phyloP scores from a whole-genome alignment of 2,888 invertebrate genomes.

The Cancer borealis region DNA sequence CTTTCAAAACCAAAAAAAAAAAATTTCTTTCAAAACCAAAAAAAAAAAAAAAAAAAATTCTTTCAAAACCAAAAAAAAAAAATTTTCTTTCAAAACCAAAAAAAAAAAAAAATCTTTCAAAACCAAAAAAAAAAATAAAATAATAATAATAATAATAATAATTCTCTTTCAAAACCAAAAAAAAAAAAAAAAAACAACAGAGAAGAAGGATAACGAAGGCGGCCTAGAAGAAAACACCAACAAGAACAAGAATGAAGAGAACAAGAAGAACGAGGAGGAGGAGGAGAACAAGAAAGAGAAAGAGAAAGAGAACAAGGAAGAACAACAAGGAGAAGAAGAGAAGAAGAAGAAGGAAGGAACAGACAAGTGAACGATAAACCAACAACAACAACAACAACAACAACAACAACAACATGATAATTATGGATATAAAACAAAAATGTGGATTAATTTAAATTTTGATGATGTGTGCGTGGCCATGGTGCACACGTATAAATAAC shows the following conservation, averaged over 20 bases:
- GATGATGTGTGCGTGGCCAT: slow-evolving; percentile 66
- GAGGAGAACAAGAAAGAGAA: not conserved
- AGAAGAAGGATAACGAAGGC: slow-evolving; percentile 46
- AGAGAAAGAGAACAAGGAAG: slow-evolving; percentile 42
- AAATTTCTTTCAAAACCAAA: no score
- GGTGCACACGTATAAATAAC: slow-evolving; percentile 66
- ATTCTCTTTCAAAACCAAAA: not conserved
- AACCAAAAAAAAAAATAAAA: no score
- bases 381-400: no score
- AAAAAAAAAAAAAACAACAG: no score
- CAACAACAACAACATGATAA: no score
- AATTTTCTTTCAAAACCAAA: no score
- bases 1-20: no score
- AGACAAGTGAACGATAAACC: no score
- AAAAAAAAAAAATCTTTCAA: no score
- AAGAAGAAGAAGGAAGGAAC: slow-evolving; percentile 63
- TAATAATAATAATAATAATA: not conserved
- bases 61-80: no score
- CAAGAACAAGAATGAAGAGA: slow-evolving; percentile 34
- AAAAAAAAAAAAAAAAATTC: no score
- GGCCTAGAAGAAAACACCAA: not conserved
- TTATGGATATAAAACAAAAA: slow-evolving; percentile 28
- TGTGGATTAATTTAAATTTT: slow-evolving; percentile 71
- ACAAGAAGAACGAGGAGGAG: not conserved
- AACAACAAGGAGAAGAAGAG: slow-evolving; percentile 50